Evolutionary conservation across 2,797 vertebrate species (phyloP).

Genomic region (Sus cebifrons): DNA sequence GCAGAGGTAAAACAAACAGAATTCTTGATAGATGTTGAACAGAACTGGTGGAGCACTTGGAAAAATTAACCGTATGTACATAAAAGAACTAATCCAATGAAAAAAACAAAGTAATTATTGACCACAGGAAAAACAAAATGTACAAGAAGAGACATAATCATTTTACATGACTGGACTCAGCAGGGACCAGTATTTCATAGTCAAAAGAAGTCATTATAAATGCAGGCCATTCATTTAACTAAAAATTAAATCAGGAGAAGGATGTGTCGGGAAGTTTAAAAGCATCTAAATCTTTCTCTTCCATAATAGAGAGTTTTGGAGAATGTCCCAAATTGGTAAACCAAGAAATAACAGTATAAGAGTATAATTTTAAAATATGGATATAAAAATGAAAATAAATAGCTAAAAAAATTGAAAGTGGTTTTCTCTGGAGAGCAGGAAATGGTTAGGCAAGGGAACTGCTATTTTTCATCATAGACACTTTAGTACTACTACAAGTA

Average conservation of each 20-base stretch:
- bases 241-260: constrained; percentile 58
- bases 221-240: constrained; percentile 18
- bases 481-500: not conserved
- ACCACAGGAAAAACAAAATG: constrained; percentile 64
- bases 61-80: constrained; percentile 42
- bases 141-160: constrained; percentile 69
- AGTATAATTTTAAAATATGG: constrained; percentile 19
- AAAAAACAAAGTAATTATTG: constrained; percentile 63
- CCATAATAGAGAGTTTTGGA: not conserved
- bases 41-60: not conserved
- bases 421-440: not conserved
- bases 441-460: not conserved
- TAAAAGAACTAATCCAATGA: constrained; percentile 56
- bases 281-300: constrained; percentile 48
- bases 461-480: not conserved
- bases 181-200: constrained; percentile 30
- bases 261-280: not conserved
- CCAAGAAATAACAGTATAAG: not conserved
- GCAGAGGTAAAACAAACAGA: constrained; percentile 16
- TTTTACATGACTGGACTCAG: constrained; percentile 58
- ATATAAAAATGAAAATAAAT: constrained; percentile 44
- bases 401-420: not conserved
- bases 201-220: constrained; percentile 64
- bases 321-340: not conserved
- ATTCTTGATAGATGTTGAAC: not conserved